Conservation (phyloP, 2,113 vertebrate genomes). For the Fregetta grallaria region DNA sequence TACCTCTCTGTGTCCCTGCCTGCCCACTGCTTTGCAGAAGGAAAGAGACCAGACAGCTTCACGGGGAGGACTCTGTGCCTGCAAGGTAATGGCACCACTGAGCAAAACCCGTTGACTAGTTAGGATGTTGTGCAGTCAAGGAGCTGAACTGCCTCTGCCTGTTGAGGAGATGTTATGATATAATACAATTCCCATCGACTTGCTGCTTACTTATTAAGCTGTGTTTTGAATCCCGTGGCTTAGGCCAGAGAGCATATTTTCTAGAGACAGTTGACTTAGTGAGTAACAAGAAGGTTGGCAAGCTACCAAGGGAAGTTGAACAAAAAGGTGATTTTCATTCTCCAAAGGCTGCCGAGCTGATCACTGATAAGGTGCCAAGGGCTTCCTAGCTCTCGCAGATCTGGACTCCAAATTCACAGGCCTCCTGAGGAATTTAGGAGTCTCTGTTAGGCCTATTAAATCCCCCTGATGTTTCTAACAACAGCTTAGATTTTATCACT, state of each 20-base stretch:
- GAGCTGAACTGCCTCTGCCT: neutral
- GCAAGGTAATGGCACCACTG: neutral
- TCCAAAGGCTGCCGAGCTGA: neutral
- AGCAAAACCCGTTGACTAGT: neutral
- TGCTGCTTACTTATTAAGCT: neutral
- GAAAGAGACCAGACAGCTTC: neutral
- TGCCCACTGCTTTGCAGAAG: neutral
- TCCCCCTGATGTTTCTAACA: conserved; percentile 6
- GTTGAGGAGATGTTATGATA: neutral
- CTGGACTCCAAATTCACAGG: conserved; percentile 7
- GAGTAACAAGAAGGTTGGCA: neutral
- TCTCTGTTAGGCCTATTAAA: conserved; percentile 32
- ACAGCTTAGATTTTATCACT: conserved; percentile 37
- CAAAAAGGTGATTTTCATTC: conserved; percentile 32
- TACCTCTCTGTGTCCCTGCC: neutral
- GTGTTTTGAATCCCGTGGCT: neutral
- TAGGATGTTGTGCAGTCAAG: neutral
- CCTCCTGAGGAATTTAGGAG: neutral
- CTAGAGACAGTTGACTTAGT: neutral
- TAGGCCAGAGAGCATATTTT: neutral
- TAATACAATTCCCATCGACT: neutral
- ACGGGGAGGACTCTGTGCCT: neutral
- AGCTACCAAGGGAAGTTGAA: neutral
- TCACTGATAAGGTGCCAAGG: neutral
- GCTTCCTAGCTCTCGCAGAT: neutral